Base-by-base conservation (phyloP, 1,140 invertebrate genomes). In the Carcinoscorpius rotundicauda region DNA sequence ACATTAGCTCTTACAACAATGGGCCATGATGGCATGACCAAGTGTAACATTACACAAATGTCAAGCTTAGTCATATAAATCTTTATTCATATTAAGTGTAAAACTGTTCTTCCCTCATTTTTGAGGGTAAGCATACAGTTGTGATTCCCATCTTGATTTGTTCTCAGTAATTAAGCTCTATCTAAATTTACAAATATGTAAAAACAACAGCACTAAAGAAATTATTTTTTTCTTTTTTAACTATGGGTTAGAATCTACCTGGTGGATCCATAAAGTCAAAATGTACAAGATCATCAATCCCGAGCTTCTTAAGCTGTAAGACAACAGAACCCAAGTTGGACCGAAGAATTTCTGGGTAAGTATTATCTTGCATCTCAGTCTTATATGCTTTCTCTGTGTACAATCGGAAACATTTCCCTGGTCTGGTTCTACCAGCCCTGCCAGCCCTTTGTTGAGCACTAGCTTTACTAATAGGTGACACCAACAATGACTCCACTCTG, bases 221-320 rank as follows among this genome's bases (percentile, higher is more conserved):
- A 29, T 29, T 29, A 29, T 1, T 29, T 29, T 29, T 29, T 29
- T 29, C 29, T 29, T 29, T 29, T 29, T 29, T 29, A 2, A 29
- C 29, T 29, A 29, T 29, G 29, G 2, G 29, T 29, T 29, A 29
- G 29, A 29, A 70, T 58, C 63, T 71, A 83, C 82, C 82, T 49
- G 97, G 97, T 11, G 97, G 97, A 81, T 99, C 97, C 97, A 99
- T 99, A 78, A 99, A 99, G 80, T 99, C 97, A 80, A 99, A 99
- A 78, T 99, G 97, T 52, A 99, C 97, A 71, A 99, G 80, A 81
- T 99, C 97, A 76, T 99, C 95, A 72, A 99, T 99, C 69, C 97
- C 97, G 53, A 99, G 82, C 80, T 99, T 99, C 77, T 99, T 99
- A 70, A 99, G 80, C 80, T 99, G 97, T 64, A 99, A 78, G 58